phyloP scores from a whole-genome alignment of 2,888 invertebrate genomes.

The Empis stercorea region DNA sequence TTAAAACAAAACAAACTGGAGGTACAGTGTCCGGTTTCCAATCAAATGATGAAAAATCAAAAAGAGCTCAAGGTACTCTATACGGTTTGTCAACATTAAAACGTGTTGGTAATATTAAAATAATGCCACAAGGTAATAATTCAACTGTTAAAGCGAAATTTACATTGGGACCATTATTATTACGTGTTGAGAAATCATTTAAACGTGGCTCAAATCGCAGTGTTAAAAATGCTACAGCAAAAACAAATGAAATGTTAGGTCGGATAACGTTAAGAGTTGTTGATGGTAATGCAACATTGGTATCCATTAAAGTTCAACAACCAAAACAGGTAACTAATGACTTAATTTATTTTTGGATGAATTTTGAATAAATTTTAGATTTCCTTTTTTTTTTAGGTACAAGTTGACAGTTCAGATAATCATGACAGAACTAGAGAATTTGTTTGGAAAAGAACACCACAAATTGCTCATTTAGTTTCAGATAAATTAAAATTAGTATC shows the following conservation, averaged over 20 bases:
- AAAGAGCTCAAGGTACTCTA: slow-evolving; percentile 57
- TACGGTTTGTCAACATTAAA: slow-evolving; percentile 68
- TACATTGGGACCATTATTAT: slow-evolving; percentile 61
- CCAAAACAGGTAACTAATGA: slow-evolving; percentile 62
- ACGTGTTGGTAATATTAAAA: slow-evolving; percentile 66
- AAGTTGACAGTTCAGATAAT: slow-evolving; percentile 68
- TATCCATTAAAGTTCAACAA: slow-evolving; percentile 72
- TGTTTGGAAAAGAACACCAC: slow-evolving; percentile 69
- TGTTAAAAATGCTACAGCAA: slow-evolving; percentile 73
- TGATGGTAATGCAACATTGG: slow-evolving; percentile 68
- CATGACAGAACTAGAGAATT: slow-evolving; percentile 75
- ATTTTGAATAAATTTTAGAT: neutral
- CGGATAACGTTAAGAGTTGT: slow-evolving; percentile 63
- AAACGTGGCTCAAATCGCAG: slow-evolving; percentile 68
- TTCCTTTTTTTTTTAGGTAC: slow-evolving; percentile 42
- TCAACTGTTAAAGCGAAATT: slow-evolving; percentile 76
- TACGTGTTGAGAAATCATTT: slow-evolving; percentile 50
- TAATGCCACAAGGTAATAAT: slow-evolving; percentile 52
- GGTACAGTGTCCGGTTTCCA: slow-evolving; percentile 23
- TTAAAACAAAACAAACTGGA: slow-evolving; percentile 2
- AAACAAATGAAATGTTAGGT: slow-evolving; percentile 76
- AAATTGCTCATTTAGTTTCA: slow-evolving; percentile 73
- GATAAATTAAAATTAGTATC: slow-evolving; percentile 52
- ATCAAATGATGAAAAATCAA: slow-evolving; percentile 31
- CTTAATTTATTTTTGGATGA: no score